Evolutionary conservation across 2,797 vertebrate species (phyloP), one percentile per base, ranked within the genome.

Genomic region (Siniperca scherzeri): DNA sequence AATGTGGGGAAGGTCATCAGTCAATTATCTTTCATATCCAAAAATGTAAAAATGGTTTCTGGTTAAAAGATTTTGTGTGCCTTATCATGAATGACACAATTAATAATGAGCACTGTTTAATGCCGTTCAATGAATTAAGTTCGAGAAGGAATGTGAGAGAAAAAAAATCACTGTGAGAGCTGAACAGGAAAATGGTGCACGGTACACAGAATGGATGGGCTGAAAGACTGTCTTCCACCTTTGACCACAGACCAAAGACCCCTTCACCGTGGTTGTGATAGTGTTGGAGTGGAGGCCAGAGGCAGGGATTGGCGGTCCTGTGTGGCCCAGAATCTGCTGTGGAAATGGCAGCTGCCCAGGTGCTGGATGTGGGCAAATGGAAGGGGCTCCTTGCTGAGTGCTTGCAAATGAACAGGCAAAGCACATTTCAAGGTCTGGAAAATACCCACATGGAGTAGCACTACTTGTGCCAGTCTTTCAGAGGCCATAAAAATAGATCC

Each of bases 261-360:
- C 50, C 9, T 36, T 57, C 25, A 57, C 36, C 30, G 33, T 21
- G 25, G 59, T 61, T 79, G 61, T 10, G 77, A 78, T 14, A 44
- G 70, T 30, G 50, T 36, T 40, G 50, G 33, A 83, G 74, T 21
- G 12, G 52, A 40, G 5, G 68, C 74, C 71, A 70, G 64, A 74
- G 59, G 70, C 69, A 65, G 44, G 50, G 44, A 80, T 56, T 74
- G 74, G 38, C 2, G 0, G 3, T 17, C 62, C 62, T 70, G 46
- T 60, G 44, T 74, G 85, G 77, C 56, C 71, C 22, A 40, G 48
- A 79, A 46, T 71, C 62, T 78, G 74, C 76, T 77, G 68, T 68
- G 74, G 61, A 80, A 78, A 68, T 64, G 79, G 81, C 74, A 67
- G 74, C 36, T 4, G 69, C 68, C 73, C 77, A 78, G 67, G 40